Conservation (phyloP, 2,797 vertebrate species). For the Mormyrops boulengeri region DNA sequence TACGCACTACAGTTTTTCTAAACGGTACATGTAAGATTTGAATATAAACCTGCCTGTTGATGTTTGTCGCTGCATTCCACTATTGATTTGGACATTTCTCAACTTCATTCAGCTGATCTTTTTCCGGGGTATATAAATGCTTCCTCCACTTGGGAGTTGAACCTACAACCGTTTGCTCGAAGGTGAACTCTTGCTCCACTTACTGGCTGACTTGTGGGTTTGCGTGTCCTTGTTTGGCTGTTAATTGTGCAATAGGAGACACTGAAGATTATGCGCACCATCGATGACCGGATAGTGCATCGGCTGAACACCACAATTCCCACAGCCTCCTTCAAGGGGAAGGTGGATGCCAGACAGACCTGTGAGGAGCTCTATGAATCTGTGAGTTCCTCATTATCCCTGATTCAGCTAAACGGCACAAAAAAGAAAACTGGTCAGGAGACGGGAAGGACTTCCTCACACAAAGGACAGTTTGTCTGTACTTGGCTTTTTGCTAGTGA, state of each 20-base stretch:
- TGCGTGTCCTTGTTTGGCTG: background rate
- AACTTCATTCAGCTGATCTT: background rate
- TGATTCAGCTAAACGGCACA: background rate
- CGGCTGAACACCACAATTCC: conserved; percentile 90
- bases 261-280: conserved; percentile 85
- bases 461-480: background rate
- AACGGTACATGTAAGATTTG: background rate
- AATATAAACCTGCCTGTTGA: background rate
- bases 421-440: background rate
- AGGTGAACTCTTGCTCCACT: background rate
- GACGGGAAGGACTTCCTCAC: background rate
- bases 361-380: conserved; percentile 91
- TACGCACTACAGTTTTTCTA: background rate
- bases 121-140: background rate
- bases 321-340: conserved; percentile 89
- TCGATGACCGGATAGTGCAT: conserved; percentile 93
- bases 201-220: background rate
- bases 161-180: background rate
- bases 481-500: background rate
- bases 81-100: background rate
- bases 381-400: conserved; percentile 58
- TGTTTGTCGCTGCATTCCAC: background rate
- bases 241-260: conserved; percentile 69
- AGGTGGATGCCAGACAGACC: conserved; percentile 83
- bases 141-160: background rate